phyloP scores from a whole-genome alignment of 2,113 vertebrate genomes.

The Zosterops lateralis region DNA sequence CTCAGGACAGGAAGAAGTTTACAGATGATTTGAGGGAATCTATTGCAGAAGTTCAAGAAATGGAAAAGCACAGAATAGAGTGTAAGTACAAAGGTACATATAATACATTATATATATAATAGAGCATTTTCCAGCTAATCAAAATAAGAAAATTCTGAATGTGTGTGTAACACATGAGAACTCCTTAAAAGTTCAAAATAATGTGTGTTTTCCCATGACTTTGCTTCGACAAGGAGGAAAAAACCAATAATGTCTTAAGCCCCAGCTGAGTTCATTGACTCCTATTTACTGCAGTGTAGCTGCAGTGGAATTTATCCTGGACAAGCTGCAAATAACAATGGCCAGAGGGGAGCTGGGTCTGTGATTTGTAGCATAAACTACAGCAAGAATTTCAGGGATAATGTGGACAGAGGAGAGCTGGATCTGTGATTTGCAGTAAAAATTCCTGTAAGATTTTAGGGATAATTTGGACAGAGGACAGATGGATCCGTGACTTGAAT shows the following conservation, averaged over 20 bases:
- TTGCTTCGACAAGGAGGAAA: not conserved
- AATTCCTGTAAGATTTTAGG: not conserved
- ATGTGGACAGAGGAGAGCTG: not conserved
- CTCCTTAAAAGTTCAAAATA: not conserved
- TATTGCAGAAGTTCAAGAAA: constrained; percentile 95
- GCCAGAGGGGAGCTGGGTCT: not conserved
- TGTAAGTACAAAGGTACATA: constrained; percentile 79
- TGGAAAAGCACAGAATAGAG: constrained; percentile 98
- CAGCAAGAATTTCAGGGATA: not conserved
- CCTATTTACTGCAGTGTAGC: not conserved
- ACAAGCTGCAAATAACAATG: not conserved
- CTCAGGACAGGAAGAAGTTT: constrained; percentile 97
- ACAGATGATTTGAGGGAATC: constrained; percentile 95
- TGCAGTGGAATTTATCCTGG: not conserved
- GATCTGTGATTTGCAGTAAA: not conserved
- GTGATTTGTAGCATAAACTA: not conserved
- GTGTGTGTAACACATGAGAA: not conserved
- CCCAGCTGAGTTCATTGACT: not conserved
- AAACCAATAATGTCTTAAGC: not conserved
- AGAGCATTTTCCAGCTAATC: not conserved
- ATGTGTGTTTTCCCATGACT: not conserved
- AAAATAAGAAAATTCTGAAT: not conserved
- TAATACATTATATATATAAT: not conserved
- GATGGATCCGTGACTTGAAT: not conserved
- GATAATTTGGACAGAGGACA: not conserved